Evolutionary conservation across 1,140 invertebrate species (phyloP).

Genomic region (Pissodes strobi): DNA sequence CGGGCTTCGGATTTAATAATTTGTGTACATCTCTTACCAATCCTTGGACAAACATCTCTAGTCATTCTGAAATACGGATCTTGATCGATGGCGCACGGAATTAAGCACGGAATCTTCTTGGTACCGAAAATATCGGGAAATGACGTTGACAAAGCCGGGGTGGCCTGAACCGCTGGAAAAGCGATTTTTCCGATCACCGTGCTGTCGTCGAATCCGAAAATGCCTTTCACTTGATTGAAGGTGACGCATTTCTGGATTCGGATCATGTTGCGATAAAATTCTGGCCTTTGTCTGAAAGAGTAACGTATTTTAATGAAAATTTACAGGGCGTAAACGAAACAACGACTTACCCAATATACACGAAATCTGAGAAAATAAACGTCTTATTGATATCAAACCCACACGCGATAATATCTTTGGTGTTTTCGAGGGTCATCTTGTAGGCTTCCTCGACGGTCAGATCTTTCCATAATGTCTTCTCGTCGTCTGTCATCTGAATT

Average conservation of each 20-base stretch:
- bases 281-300: constrained; percentile 74
- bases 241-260: constrained; percentile 92
- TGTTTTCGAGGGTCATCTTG: constrained; percentile 86
- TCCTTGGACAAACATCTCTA: constrained; percentile 89
- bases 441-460: constrained; percentile 87
- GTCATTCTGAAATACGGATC: constrained; percentile 99
- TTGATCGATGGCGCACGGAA: constrained; percentile 99
- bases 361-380: constrained; percentile 95
- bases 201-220: constrained; percentile 97
- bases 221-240: constrained; percentile 93
- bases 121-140: constrained; percentile 94
- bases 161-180: constrained; percentile 96
- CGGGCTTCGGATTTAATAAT: neutral
- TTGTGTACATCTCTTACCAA: constrained; percentile 61
- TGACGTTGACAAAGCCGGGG: constrained; percentile 91
- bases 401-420: constrained; percentile 97
- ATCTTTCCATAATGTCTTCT: constrained; percentile 98
- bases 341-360: constrained; percentile 86
- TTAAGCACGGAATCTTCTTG: constrained; percentile 86
- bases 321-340: neutral
- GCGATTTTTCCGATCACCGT: constrained; percentile 96
- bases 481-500: constrained; percentile 97
- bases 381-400: constrained; percentile 97
- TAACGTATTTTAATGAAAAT: constrained; percentile 25
- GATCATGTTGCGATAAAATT: constrained; percentile 92